Base-by-base conservation (phyloP, 1,140 invertebrate species). In the Sminthurinus signatus region DNA sequence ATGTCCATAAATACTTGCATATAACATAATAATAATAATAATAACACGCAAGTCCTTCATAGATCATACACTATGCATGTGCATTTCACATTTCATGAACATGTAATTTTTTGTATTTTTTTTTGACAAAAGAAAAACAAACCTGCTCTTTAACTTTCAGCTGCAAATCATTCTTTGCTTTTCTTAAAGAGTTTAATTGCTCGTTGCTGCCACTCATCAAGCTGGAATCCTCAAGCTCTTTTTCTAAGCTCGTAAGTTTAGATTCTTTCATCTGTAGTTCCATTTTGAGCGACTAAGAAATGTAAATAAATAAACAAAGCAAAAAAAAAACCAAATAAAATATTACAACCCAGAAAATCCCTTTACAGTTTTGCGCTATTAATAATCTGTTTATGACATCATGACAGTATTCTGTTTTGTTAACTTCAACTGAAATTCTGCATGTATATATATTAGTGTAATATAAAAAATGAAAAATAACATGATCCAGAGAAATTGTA, bases 221-320 rank as follows among this genome's bases (percentile, higher is more conserved):
- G 0, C 85, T 84, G 31, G 90, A 78, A 75, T 96, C 92, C 67
- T 92, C 89, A 58, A 95, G 76, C 77, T 96, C 92, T 42, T 86
- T 82, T 44, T 86, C 84, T 32, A 93, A 79, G 14, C 86, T 82
- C 23, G 83, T 77, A 50, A 93, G 78, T 73, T 89, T 87, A 73
- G 94, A 89, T 65, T 90, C 86, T 73, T 91, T 90, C 67, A 92
- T 78, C 74, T 96, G 91, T 46, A 93, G 79, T 73, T 96, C 93
- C 62, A 92, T 75, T 70, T 86, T 86, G 51, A 87, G 81, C 75
- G 89, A 88, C 90, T 95, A 76, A 23, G 29, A 19, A 25, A 68
- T 55, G 55, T 28, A 66, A 60, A 54, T 32, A 32, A 5, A 52
- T n/a, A n/a, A n/a, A n/a, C n/a, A n/a, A n/a, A n/a, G n/a, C n/a